Evolutionary conservation across 1,140 invertebrate species (phyloP), one percentile per base, ranked within the genome.

Genomic region (Sycophaga agraensis): DNA sequence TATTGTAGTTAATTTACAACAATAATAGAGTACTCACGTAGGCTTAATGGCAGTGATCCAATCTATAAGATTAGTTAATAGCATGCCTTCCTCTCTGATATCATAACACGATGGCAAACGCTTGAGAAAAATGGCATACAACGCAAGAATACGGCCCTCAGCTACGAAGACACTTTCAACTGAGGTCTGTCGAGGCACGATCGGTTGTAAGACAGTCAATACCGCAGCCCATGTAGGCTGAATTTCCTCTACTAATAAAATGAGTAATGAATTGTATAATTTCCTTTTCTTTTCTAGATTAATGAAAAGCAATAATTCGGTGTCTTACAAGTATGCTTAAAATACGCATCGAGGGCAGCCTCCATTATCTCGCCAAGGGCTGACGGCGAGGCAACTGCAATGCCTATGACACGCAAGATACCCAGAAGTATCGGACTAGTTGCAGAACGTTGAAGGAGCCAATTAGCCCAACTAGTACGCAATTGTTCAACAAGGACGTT

Each of bases 121-220:
- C 64, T 84, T 84, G 1, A 82, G 56, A 21, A 84, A 66, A 19
- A 82, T 64, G 8, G 82, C 78, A 57, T 84, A 83, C 1, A 84
- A 70, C 5, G 78, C 73, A 5, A 84, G 64, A 40, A 84, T 65
- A 56, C 80, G 75, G 26, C 80, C 77, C 24, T 82, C 79, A 4
- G 73, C 55, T 4, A 83, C 70, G 5, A 84, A 61, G 21, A 74
- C 60, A 24, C 76, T 66, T 64, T 83, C 82, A 16, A 83, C 57
- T 1, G 79, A 74, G 39, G 79, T 74, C 46, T 79, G 79, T 39
- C 78, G 68, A 16, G 78, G 80, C 4, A 82, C 72, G 2, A 79
- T 67, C 9, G 79, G 72, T 54, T 84, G 82, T 4, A 83, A 19
- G 28, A 82, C 66, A 7, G 67, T 68, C 21, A 83, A 24, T 4